Percentiles rank a stretch among this genome's conserved stretches.
These are phyloP conservation scores for Andinoacara biseriatus DNA, from an alignment of 2,113 vertebrate genomes.

Conservation along the genomic window DNA sequence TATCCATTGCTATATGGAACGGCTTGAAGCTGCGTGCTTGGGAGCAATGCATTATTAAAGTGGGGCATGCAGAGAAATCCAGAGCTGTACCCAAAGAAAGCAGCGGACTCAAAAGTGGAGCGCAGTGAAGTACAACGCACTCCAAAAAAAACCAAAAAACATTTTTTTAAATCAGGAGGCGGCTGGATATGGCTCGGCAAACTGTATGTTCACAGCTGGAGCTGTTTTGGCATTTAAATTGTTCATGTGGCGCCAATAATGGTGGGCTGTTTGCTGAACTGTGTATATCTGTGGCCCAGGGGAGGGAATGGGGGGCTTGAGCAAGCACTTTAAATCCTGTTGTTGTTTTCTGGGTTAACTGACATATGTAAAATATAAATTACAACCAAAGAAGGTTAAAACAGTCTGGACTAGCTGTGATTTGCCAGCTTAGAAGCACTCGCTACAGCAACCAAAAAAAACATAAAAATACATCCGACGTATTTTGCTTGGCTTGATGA, in stretches of 20 bases:
- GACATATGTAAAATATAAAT: background rate
- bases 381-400: background rate
- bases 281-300: constrained; percentile 56
- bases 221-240: constrained; percentile 20
- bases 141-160: background rate
- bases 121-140: background rate
- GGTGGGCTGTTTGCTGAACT: constrained; percentile 37
- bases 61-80: constrained; percentile 56
- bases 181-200: constrained; percentile 50
- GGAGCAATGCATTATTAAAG: constrained; percentile 61
- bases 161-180: constrained; percentile 17
- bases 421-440: background rate
- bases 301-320: background rate
- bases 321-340: background rate
- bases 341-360: background rate
- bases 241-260: constrained; percentile 15
- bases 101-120: constrained; percentile 40
- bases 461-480: background rate
- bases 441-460: background rate
- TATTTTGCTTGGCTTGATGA: background rate
- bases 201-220: background rate
- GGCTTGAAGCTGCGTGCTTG: constrained; percentile 51
- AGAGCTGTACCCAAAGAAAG: constrained; percentile 47
- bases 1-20: constrained; percentile 55
- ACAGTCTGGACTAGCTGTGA: background rate